Conservation (phyloP, 2,797 vertebrate species). For the Podargus strigoides region DNA sequence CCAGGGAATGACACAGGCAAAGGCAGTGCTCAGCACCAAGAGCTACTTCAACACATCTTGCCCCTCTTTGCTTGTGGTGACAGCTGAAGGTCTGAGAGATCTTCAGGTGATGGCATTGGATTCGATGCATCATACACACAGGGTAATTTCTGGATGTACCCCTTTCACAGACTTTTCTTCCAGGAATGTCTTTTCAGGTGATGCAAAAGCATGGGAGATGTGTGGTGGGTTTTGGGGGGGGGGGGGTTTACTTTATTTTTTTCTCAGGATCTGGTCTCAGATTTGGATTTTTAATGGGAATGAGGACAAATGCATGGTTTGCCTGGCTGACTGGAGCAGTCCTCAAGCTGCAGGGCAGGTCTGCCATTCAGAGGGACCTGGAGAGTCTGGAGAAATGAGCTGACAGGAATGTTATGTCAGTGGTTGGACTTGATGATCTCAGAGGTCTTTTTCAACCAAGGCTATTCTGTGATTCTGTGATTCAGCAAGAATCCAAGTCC, state of each 20-base stretch:
- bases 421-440: too few relatives aligned
- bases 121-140: fast-evolving
- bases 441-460: too few relatives aligned
- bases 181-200: background rate
- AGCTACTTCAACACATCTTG: background rate
- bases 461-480: too few relatives aligned
- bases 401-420: background rate
- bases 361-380: background rate
- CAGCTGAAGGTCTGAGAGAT: background rate
- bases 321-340: fast-evolving
- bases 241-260: background rate
- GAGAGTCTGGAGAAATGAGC: background rate
- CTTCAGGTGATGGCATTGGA: background rate
- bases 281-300: background rate
- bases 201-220: background rate
- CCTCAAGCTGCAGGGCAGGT: background rate
- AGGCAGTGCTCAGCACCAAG: background rate
- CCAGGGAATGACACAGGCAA: background rate
- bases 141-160: background rate
- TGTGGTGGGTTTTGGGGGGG: too few relatives aligned
- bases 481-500: background rate
- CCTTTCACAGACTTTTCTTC: background rate
- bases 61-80: background rate
- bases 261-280: background rate
- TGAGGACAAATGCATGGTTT: background rate